Percentiles rank a stretch among this genome's conserved stretches.
These are phyloP conservation scores for Dromas ardeola DNA, from an alignment of 2,113 vertebrate genomes.

Conservation along the genomic window DNA sequence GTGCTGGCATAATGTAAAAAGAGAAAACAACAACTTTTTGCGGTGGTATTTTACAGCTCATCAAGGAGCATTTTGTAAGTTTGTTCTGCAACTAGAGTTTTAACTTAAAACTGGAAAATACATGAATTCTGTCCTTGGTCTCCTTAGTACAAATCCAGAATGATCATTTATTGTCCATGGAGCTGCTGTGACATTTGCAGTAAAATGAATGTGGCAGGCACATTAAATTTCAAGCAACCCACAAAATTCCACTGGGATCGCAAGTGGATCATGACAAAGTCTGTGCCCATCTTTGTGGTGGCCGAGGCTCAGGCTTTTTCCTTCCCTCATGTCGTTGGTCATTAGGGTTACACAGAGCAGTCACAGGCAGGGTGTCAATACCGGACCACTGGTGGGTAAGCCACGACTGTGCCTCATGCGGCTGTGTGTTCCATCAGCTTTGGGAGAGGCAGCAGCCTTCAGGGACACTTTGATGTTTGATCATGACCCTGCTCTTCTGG, in stretches of 20 bases:
- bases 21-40: neutral
- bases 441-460: neutral
- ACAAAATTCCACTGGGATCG: neutral
- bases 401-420: fast-evolving
- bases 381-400: neutral
- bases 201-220: neutral
- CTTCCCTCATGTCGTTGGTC: neutral
- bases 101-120: neutral
- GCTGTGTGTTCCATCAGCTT: neutral
- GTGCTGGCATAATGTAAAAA: neutral
- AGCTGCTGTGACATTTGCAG: neutral
- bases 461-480: neutral
- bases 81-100: neutral
- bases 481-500: neutral
- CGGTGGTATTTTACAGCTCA: neutral
- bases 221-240: neutral
- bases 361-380: fast-evolving
- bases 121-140: neutral
- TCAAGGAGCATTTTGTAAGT: neutral
- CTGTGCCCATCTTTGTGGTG: neutral
- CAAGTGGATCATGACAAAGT: neutral
- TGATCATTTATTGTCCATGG: neutral
- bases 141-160: neutral
- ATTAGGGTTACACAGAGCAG: neutral
- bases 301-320: neutral